Evolutionary conservation across 2,113 vertebrate species (phyloP).

Genomic region (Heterotilapia buettikoferi): DNA sequence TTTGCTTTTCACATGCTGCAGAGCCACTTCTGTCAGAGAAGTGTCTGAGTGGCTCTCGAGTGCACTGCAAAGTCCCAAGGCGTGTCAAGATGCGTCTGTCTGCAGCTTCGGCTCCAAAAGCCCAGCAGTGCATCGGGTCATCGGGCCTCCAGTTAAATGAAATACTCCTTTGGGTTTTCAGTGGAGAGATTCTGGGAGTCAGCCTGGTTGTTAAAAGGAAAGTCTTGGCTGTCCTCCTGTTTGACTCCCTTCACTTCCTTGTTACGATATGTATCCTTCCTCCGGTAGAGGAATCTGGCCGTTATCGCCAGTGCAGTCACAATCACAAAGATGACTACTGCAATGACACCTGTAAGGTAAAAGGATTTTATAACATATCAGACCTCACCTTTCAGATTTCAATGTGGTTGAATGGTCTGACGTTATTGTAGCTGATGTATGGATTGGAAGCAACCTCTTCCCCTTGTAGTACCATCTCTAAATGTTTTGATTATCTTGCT

Average conservation of each 20-base stretch:
- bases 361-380: background rate
- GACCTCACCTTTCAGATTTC: background rate
- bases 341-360: conserved; percentile 80
- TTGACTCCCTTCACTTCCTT: conserved; percentile 80
- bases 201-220: conserved; percentile 79
- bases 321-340: conserved; percentile 84
- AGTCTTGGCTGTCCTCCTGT: conserved; percentile 79
- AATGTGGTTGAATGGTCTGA: background rate
- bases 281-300: conserved; percentile 77
- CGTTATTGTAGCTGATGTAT: background rate
- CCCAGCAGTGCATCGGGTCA: background rate
- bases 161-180: conserved; percentile 91
- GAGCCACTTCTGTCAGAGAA: background rate
- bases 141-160: conserved; percentile 74
- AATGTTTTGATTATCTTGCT: background rate
- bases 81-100: background rate
- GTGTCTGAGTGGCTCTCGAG: background rate
- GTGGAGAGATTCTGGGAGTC: conserved; percentile 74
- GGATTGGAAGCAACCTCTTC: background rate
- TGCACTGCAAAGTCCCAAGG: conserved; percentile 30
- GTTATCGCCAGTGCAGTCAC: conserved; percentile 78
- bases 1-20: background rate
- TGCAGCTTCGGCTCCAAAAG: background rate
- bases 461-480: background rate
- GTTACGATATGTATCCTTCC: conserved; percentile 81